Conservation (phyloP, 2,113 vertebrate genomes). For the Capricornis sumatraensis region DNA sequence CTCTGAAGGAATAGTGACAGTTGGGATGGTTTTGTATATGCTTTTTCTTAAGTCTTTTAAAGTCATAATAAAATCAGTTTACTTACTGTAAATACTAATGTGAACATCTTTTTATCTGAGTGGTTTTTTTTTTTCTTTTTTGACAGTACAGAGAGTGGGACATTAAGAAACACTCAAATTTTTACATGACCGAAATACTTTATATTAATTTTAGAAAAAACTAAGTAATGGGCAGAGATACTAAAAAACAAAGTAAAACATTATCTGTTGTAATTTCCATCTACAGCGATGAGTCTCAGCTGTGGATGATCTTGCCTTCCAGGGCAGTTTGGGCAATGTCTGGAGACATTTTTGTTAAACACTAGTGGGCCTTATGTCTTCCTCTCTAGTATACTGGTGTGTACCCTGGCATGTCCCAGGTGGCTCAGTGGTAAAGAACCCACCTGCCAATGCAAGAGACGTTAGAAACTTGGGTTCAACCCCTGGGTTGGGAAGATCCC, state of each 20-base stretch:
- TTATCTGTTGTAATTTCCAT: background rate
- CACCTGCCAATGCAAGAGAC: background rate
- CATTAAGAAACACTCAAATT: background rate
- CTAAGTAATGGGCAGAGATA: background rate
- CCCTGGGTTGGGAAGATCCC: background rate
- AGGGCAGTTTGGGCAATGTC: background rate
- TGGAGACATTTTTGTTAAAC: background rate
- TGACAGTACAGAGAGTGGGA: background rate
- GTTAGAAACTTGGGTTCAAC: background rate
- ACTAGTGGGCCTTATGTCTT: background rate
- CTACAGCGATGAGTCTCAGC: background rate
- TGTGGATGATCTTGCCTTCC: background rate
- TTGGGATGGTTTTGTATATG: background rate
- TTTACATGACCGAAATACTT: background rate
- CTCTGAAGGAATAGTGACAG: background rate
- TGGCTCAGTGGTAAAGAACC: background rate
- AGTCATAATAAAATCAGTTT: constrained; percentile 22
- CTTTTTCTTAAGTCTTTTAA: background rate
- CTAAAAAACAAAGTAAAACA: background rate
- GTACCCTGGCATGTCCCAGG: background rate
- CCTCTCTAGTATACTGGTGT: background rate
- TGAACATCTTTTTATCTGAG: background rate
- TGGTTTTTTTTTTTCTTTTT: background rate
- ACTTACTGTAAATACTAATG: background rate
- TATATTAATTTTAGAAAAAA: background rate